These are phyloP conservation scores for Podarcis cretensis DNA, from an alignment of 2,113 vertebrate species.

Conservation along the genomic window DNA sequence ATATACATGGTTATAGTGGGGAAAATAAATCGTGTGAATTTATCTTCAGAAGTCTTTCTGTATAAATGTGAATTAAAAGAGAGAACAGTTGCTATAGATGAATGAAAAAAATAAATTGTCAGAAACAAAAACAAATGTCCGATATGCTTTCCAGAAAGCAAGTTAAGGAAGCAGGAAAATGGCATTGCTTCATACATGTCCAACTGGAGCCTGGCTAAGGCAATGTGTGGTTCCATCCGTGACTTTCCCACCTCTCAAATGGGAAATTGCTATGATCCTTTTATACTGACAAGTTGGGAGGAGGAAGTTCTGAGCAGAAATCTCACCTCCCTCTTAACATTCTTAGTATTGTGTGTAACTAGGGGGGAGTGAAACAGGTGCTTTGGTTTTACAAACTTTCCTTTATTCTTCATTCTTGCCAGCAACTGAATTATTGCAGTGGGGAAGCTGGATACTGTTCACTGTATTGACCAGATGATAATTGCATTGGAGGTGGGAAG, in stretches of 20 bases:
- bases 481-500: not conserved
- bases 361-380: not conserved
- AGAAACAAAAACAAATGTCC: conserved; percentile 50
- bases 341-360: not conserved
- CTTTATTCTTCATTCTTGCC: rapidly evolving
- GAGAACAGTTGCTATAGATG: conserved; percentile 45
- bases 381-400: not conserved
- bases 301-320: not conserved
- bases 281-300: not conserved
- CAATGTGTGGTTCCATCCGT: conserved; percentile 24
- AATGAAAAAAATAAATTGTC: conserved; percentile 55
- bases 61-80: too few species aligned
- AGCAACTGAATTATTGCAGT: not conserved
- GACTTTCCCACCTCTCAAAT: conserved; percentile 15
- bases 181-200: conserved; percentile 27
- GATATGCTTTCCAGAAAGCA: conserved; percentile 68
- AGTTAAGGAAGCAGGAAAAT: conserved; percentile 64
- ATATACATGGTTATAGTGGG: not conserved
- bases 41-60: not conserved
- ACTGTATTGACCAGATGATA: not conserved
- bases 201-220: conserved; percentile 20
- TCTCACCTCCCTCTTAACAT: not conserved
- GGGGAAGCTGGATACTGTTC: not conserved
- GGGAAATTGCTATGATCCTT: conserved; percentile 16
- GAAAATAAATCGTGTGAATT: not conserved